Evolutionary conservation across 1,140 invertebrate genomes (phyloP).

Genomic region (Mesaphorura yosii): DNA sequence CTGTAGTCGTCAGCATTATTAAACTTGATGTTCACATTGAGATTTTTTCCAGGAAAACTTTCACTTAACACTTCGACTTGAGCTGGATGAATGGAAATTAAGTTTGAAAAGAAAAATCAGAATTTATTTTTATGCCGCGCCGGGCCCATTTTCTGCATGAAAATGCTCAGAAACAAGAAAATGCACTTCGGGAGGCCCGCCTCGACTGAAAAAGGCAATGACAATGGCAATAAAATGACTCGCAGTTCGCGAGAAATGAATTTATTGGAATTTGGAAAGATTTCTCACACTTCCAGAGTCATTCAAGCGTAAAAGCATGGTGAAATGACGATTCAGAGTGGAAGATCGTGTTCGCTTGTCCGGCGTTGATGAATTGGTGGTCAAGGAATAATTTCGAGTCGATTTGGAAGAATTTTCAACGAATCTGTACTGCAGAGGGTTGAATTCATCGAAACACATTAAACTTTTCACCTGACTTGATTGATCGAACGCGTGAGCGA

Average conservation of each 20-base stretch:
- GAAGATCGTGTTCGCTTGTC: not conserved
- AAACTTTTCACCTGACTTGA: too few relatives aligned
- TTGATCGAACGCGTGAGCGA: not conserved
- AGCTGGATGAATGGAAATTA: not conserved
- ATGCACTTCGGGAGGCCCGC: constrained; percentile 13
- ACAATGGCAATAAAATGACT: not conserved
- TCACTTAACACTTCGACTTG: not conserved
- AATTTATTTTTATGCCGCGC: too few relatives aligned
- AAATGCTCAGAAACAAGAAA: constrained; percentile 17
- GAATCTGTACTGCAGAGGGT: not conserved
- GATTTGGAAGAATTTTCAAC: not conserved
- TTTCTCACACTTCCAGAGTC: not conserved
- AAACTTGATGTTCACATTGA: not conserved
- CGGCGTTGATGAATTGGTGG: not conserved
- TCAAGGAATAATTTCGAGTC: not conserved
- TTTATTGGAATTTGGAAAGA: not conserved
- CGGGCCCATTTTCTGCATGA: constrained; percentile 2
- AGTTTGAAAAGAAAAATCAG: constrained; percentile 15
- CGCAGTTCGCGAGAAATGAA: not conserved
- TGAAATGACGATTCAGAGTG: not conserved
- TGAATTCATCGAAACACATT: not conserved
- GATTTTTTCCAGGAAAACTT: not conserved
- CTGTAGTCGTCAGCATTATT: not conserved
- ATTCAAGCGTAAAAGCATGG: not conserved
- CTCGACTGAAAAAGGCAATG: not conserved